Base-by-base conservation (phyloP, 2,113 vertebrate genomes). In the Syngnathus scovelli region DNA sequence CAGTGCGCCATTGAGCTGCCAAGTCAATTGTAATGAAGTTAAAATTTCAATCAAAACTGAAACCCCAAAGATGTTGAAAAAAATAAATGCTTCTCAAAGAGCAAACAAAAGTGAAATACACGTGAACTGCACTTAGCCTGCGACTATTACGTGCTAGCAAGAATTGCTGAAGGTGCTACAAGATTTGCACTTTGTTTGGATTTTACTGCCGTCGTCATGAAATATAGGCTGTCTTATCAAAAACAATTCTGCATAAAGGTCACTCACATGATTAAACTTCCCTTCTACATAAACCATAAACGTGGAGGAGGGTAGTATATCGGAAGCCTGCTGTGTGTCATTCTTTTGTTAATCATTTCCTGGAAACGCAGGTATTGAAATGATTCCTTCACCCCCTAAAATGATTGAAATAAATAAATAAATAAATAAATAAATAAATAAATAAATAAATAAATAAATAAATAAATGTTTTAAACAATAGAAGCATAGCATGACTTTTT, bases 211-310 rank as follows among this genome's bases (percentile, higher is more conserved):
- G 4, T 33, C 27, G 3, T 33, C 27, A 3, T 33, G 27, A 33
- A 3, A 0, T 33, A 33, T 33, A 27, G 27, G 75, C 85, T 85
- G 79, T 84, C 79, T 85, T 81, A 87, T 84, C 83, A 70, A 63
- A 79, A 79, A 78, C 48, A 23, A 71, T 76, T 76, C 71, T 38
- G 77, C 69, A 87, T 80, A 84, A 85, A 82, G 79, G 71, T 64
- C n/a, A 58, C 68, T 82, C 71, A 85, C 85, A 64, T 80, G 78
- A 83, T 85, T 43, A 7, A 41, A 43, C 8, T n/a, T 21, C 21
- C 41, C 43, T 9, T 61, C 38, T 1, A 61, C 79, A 33, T 69
- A 74, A 70, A 78, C 2, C 27, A 83, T 81, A 21, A 46, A 61
- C 10, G 48, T 51, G 62, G 69, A 52, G 66, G 72, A 67, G 60